phyloP scores from a whole-genome alignment of 2,797 vertebrate species.

The Anguilla marmorata region DNA sequence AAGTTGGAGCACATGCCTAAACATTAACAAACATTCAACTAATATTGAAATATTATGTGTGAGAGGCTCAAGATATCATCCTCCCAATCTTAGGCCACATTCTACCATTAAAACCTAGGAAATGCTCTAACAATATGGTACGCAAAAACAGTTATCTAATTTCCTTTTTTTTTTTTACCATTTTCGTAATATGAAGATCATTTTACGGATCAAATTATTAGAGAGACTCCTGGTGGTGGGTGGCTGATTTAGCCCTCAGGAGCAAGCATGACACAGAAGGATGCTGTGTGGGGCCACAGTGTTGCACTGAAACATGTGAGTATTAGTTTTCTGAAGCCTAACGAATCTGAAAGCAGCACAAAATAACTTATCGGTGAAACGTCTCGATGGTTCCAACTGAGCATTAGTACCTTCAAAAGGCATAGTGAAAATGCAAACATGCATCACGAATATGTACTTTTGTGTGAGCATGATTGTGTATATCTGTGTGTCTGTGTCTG shows the following conservation, averaged over 20 bases:
- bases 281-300: neutral
- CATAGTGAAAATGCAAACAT: neutral
- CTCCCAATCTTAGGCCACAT: neutral
- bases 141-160: neutral
- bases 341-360: neutral
- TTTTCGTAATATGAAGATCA: neutral
- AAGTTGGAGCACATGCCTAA: neutral
- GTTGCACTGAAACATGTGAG: neutral
- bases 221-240: neutral
- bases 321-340: neutral
- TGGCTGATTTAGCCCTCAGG: neutral
- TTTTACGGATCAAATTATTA: neutral
- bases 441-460: neutral
- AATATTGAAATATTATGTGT: neutral
- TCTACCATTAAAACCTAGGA: too few relatives aligned
- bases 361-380: neutral
- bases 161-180: neutral
- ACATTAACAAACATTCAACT: neutral
- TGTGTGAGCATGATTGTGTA: neutral
- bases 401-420: neutral
- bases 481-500: slow-evolving; percentile 7
- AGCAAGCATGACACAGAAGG: neutral
- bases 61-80: neutral
- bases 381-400: neutral
- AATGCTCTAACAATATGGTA: too few relatives aligned